phyloP scores from a whole-genome alignment of 1,140 invertebrate genomes.

The Cylas formicarius region DNA sequence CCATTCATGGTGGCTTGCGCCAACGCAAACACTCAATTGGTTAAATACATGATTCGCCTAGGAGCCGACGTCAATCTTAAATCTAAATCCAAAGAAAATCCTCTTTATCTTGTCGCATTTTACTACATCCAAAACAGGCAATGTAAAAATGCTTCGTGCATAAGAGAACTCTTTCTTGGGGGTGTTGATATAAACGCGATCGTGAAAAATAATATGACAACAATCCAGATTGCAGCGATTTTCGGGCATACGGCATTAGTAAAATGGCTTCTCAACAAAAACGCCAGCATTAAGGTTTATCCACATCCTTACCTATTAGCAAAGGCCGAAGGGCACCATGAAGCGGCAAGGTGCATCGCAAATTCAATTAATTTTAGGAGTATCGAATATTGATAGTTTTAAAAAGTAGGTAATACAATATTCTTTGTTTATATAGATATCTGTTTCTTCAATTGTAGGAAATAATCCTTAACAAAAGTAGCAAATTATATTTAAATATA shows the following conservation, averaged over 20 bases:
- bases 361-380: not conserved
- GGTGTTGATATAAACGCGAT: slow-evolving; percentile 32
- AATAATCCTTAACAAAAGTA: too few relatives aligned
- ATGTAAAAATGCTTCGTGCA: slow-evolving; percentile 31
- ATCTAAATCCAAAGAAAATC: slow-evolving; percentile 25
- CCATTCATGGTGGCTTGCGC: slow-evolving; percentile 32
- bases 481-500: too few relatives aligned
- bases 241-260: slow-evolving; percentile 34
- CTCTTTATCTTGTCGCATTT: slow-evolving; percentile 31
- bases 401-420: too few relatives aligned
- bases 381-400: too few relatives aligned
- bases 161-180: slow-evolving; percentile 34
- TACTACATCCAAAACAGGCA: slow-evolving; percentile 24
- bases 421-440: too few relatives aligned
- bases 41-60: slow-evolving; percentile 31
- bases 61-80: slow-evolving; percentile 30
- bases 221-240: slow-evolving; percentile 33
- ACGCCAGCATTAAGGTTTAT: slow-evolving; percentile 18
- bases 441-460: too few relatives aligned
- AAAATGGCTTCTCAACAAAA: slow-evolving; percentile 33
- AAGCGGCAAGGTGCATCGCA: slow-evolving; percentile 14
- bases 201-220: slow-evolving; percentile 22
- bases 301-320: slow-evolving; percentile 28
- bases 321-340: slow-evolving; percentile 19
- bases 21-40: slow-evolving; percentile 31